phyloP scores from a whole-genome alignment of 2,797 vertebrate genomes.

The Darevskia nairensis region DNA sequence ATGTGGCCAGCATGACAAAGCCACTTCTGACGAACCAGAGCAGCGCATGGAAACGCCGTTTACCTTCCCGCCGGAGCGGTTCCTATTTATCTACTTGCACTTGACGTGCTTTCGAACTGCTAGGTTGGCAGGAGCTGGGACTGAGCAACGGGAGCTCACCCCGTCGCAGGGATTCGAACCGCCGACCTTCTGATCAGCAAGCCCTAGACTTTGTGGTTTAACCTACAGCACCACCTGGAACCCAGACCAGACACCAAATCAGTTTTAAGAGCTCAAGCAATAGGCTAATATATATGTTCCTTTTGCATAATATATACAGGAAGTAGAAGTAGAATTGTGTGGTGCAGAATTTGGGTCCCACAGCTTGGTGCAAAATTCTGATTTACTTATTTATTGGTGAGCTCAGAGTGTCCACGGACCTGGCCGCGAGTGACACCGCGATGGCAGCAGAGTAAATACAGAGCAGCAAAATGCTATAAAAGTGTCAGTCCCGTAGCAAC shows the following conservation, averaged over 20 bases:
- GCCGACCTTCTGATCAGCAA: too few relatives aligned
- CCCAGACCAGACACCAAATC: not conserved
- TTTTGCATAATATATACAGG: not conserved
- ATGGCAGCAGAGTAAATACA: accelerated
- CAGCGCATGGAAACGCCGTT: too few relatives aligned
- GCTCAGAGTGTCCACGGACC: not conserved
- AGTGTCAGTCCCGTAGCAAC: not conserved
- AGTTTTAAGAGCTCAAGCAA: too few relatives aligned
- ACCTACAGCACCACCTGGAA: not conserved
- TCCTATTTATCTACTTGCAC: too few relatives aligned
- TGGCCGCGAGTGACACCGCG: not conserved
- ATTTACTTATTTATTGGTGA: not conserved
- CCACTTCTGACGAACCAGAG: too few relatives aligned
- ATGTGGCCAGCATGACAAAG: too few relatives aligned
- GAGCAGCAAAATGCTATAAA: accelerated
- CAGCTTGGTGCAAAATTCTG: not conserved
- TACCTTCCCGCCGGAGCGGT: too few relatives aligned
- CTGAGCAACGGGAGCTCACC: too few relatives aligned
- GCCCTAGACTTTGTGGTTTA: too few relatives aligned
- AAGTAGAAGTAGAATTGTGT: not conserved
- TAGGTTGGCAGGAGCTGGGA: too few relatives aligned
- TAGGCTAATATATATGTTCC: not conserved
- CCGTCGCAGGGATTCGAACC: too few relatives aligned
- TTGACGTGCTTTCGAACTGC: too few relatives aligned
- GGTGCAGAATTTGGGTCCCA: not conserved